Percentiles rank a stretch among this genome's conserved stretches.
Conservation (phyloP, 2,888 invertebrate species). For the Siphlonurus alternatus region DNA sequence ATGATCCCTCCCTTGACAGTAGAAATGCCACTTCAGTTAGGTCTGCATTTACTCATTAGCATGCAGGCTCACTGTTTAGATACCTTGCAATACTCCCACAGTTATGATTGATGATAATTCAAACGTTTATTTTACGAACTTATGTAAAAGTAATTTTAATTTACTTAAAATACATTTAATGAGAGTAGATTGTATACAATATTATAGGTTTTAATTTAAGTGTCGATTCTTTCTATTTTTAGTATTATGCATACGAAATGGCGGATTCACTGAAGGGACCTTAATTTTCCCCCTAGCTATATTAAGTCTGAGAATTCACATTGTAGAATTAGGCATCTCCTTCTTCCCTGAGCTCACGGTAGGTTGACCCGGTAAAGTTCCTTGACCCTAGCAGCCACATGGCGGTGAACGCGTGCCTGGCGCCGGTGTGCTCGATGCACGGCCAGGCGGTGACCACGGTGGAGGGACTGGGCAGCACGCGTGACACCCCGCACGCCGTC, state of each 20-base stretch:
- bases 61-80: not conserved
- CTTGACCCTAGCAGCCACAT: slow-evolving; percentile 18
- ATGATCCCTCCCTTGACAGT: too few relatives aligned
- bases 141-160: too few relatives aligned
- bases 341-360: not conserved
- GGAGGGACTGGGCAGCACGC: slow-evolving; percentile 30
- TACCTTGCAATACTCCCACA: not conserved
- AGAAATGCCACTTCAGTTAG: too few relatives aligned
- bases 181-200: too few relatives aligned
- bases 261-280: too few relatives aligned
- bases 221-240: too few relatives aligned
- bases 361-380: slow-evolving; percentile 8
- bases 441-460: slow-evolving; percentile 33
- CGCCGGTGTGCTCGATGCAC: slow-evolving; percentile 29
- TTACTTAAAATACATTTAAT: not conserved
- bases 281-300: not conserved
- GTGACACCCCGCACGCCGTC: slow-evolving; percentile 23
- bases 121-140: too few relatives aligned
- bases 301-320: not conserved
- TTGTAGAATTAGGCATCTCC: not conserved
- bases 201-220: too few relatives aligned
- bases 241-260: too few relatives aligned
- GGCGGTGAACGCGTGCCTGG: slow-evolving; percentile 30
- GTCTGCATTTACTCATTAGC: too few relatives aligned
- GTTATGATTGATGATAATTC: too few relatives aligned